These are phyloP conservation scores for Paracentrotus lividus DNA, from an alignment of 53 echinoderm and acorn worm species.

Conservation along the genomic window DNA sequence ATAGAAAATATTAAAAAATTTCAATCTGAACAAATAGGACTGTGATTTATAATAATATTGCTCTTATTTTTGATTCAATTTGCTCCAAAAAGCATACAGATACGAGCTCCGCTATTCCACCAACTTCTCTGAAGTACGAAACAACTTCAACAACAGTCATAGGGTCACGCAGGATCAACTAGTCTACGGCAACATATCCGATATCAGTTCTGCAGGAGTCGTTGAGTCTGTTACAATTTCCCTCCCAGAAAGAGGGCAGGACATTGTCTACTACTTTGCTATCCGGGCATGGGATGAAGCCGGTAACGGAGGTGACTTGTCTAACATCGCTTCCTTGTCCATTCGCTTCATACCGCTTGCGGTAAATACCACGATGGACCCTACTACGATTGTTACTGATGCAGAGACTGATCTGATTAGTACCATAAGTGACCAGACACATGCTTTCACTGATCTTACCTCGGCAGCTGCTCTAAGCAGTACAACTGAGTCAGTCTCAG, in stretches of 20 bases:
- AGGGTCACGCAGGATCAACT: slow-evolving; percentile 11
- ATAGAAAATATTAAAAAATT: too few species aligned
- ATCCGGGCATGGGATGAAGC: slow-evolving; percentile 63
- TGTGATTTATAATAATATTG: neutral
- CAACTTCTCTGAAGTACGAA: slow-evolving; percentile 27
- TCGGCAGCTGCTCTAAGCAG: neutral
- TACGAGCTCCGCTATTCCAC: slow-evolving; percentile 62
- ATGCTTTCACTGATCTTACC: neutral
- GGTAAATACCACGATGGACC: neutral
- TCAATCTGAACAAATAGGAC: neutral
- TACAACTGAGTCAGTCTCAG: too few species aligned
- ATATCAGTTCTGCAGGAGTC: slow-evolving; percentile 1
- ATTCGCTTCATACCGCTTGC: slow-evolving; percentile 39
- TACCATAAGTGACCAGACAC: neutral
- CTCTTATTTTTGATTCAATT: neutral
- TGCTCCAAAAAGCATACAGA: slow-evolving; percentile 17
- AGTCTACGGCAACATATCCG: slow-evolving; percentile 39
- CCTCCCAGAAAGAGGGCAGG: slow-evolving; percentile 35
- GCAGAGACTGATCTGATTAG: neutral
- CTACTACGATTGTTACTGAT: neutral
- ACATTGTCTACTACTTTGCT: slow-evolving; percentile 57
- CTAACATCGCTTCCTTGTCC: slow-evolving; percentile 55
- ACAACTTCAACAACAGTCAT: neutral
- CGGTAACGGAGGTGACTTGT: slow-evolving; percentile 49
- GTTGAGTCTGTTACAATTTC: slow-evolving; percentile 20